Percentiles rank a stretch among this genome's conserved stretches.
Conservation (phyloP, 2,888 invertebrate species). For the Leptarthrus brevirostris region DNA sequence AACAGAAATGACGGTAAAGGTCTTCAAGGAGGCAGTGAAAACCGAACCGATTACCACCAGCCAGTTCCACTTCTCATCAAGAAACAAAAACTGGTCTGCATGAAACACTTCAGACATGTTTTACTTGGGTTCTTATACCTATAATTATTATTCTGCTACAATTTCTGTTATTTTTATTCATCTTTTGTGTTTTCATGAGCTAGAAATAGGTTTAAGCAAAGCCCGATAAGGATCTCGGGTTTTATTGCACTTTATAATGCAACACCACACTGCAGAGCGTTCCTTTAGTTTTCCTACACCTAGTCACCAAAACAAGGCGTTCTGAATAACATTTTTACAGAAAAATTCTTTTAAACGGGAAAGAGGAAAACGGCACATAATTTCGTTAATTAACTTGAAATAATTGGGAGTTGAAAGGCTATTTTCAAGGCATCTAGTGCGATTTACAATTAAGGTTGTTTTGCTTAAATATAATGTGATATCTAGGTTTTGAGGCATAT, state of each 20-base stretch:
- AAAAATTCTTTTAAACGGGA: too few relatives aligned
- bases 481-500: too few relatives aligned
- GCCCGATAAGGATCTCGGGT: slow-evolving; percentile 13
- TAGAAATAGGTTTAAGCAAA: slow-evolving; percentile 15
- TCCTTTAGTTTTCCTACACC: too few relatives aligned
- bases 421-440: too few relatives aligned
- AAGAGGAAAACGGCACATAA: too few relatives aligned
- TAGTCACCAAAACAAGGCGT: too few relatives aligned
- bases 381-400: too few relatives aligned
- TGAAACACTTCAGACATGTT: slow-evolving; percentile 35
- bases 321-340: too few relatives aligned
- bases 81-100: slow-evolving; percentile 32
- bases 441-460: too few relatives aligned
- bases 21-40: slow-evolving; percentile 16
- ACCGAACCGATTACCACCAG: slow-evolving; percentile 17
- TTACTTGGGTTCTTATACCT: slow-evolving; percentile 10
- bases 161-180: slow-evolving; percentile 36
- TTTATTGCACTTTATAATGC: slow-evolving; percentile 26
- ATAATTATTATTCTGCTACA: slow-evolving; percentile 9
- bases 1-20: slow-evolving; percentile 19
- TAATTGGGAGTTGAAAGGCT: too few relatives aligned
- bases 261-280: too few relatives aligned
- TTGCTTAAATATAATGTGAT: too few relatives aligned
- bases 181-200: slow-evolving; percentile 11
- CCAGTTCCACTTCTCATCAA: slow-evolving; percentile 4